These are phyloP conservation scores for Cettia cetti DNA, from an alignment of 2,113 vertebrate genomes.

Conservation along the genomic window DNA sequence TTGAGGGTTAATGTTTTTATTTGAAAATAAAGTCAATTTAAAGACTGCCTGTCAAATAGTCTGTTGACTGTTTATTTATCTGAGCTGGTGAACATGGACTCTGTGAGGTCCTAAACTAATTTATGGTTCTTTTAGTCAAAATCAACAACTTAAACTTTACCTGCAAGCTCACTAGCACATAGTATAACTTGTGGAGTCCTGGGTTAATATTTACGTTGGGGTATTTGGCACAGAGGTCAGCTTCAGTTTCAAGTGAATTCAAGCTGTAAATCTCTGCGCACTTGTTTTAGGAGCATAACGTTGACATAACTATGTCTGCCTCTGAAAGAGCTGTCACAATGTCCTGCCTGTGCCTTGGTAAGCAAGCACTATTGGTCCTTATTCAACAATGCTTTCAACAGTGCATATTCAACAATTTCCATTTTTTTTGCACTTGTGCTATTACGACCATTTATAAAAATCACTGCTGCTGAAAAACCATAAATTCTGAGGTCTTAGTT, in stretches of 20 bases:
- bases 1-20: background rate
- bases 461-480: background rate
- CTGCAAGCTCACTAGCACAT: background rate
- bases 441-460: background rate
- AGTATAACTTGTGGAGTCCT: background rate
- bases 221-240: background rate
- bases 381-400: background rate
- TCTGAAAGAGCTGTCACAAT: background rate
- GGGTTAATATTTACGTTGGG: background rate
- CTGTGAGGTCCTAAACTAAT: background rate
- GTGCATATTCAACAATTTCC: background rate
- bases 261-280: background rate
- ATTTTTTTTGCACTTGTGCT: background rate
- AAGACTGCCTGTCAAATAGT: background rate
- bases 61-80: background rate
- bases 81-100: background rate
- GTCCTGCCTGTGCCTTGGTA: background rate
- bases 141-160: background rate
- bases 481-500: background rate
- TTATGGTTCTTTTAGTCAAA: slow-evolving; percentile 19
- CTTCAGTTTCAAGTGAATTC: background rate
- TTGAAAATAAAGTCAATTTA: background rate
- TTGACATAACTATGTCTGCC: background rate
- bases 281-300: background rate
- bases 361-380: background rate